Evolutionary conservation across 2,888 invertebrate genomes (phyloP).

Genomic region (Lithosia quadra): DNA sequence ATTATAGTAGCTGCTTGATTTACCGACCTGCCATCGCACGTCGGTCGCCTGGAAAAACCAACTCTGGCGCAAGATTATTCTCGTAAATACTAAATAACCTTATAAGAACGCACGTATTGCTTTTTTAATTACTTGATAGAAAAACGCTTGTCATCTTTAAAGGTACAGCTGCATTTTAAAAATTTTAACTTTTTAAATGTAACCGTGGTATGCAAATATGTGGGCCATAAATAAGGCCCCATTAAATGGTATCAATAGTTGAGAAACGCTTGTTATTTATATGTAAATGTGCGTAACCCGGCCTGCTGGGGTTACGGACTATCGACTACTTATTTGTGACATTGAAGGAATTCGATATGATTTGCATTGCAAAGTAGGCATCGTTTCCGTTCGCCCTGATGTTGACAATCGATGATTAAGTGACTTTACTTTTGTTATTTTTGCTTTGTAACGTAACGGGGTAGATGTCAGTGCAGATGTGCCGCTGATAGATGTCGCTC

Average conservation of each 20-base stretch:
- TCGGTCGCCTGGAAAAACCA: conserved; percentile 28
- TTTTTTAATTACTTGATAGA: conserved; percentile 27
- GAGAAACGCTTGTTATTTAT: conserved; percentile 83
- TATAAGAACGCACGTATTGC: conserved; percentile 20
- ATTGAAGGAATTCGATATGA: conserved; percentile 74
- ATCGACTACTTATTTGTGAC: conserved; percentile 67
- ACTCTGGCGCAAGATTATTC: conserved; percentile 13
- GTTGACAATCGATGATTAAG: conserved; percentile 78
- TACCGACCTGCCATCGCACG: conserved; percentile 21
- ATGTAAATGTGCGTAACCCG: conserved; percentile 77
- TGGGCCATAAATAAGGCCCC: conserved; percentile 60
- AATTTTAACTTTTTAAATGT: conserved; percentile 49
- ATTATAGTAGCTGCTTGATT: conserved; percentile 34
- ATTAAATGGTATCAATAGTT: conserved; percentile 77
- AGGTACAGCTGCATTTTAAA: conserved; percentile 49
- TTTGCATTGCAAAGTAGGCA: conserved; percentile 79
- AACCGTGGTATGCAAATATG: conserved; percentile 56
- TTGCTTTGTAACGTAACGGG: conserved; percentile 64
- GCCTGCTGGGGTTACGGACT: conserved; percentile 57
- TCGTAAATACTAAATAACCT: conserved; percentile 16
- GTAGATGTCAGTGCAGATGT: conserved; percentile 57
- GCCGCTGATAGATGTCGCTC: conserved; percentile 54
- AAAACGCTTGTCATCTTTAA: conserved; percentile 46
- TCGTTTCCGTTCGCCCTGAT: conserved; percentile 68
- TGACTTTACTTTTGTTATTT: conserved; percentile 66